These are phyloP conservation scores for Entelurus aequoreus DNA, from an alignment of 2,113 vertebrate species.

Conservation along the genomic window DNA sequence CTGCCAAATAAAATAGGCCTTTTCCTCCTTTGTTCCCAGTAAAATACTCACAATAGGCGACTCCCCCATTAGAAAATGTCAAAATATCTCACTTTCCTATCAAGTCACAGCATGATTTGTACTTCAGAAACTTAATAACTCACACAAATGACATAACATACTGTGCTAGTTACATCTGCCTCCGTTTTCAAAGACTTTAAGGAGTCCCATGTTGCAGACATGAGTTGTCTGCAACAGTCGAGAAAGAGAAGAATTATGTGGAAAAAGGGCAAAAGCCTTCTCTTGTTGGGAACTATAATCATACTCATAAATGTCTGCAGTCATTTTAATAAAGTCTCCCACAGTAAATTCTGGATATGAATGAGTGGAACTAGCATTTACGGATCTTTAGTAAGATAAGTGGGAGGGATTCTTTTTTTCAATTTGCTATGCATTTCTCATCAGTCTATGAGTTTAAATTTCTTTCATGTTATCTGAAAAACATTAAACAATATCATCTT, in stretches of 20 bases:
- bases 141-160: constrained; percentile 18
- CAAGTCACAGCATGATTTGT: neutral
- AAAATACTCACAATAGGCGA: neutral
- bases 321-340: neutral
- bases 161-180: neutral
- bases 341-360: neutral
- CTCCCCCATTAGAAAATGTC: neutral
- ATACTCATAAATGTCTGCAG: neutral
- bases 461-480: neutral
- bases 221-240: neutral
- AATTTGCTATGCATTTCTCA: neutral
- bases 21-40: no score
- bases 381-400: constrained; percentile 17
- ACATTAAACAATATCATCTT: neutral
- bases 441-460: neutral
- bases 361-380: neutral
- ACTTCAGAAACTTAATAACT: neutral
- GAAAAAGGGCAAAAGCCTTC: constrained; percentile 10
- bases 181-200: constrained; percentile 6
- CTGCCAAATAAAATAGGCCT: no score
- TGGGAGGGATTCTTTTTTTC: neutral
- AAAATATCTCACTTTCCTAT: neutral
- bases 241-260: constrained; percentile 16
- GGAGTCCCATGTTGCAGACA: constrained; percentile 16
- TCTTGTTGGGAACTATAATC: constrained; percentile 10